Conservation (phyloP, 2,888 invertebrate genomes). For the Thelaira solivaga region DNA sequence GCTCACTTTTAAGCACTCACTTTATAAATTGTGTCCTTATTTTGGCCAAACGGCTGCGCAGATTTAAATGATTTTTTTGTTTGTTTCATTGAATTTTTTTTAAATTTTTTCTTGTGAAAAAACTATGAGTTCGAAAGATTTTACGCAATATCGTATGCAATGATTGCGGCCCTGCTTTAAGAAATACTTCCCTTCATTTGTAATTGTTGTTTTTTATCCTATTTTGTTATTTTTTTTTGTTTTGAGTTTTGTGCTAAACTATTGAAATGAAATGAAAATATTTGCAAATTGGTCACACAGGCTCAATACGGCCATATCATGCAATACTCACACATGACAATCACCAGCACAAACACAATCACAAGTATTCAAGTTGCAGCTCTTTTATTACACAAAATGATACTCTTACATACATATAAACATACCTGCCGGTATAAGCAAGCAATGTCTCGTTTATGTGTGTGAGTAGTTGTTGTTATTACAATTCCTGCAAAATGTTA, state of each 20-base stretch:
- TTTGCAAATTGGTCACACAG: constrained; percentile 72
- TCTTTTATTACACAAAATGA: background rate
- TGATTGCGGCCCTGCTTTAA: too few relatives aligned
- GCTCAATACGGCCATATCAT: constrained; percentile 46
- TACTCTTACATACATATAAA: background rate
- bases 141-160: too few relatives aligned
- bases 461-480: background rate
- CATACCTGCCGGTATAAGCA: too few relatives aligned
- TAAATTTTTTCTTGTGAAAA: too few relatives aligned
- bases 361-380: background rate
- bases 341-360: background rate
- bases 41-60: too few relatives aligned
- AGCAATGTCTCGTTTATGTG: constrained; percentile 1
- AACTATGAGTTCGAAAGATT: too few relatives aligned
- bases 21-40: too few relatives aligned
- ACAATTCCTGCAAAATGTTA: background rate
- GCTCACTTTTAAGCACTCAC: too few relatives aligned
- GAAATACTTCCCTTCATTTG: too few relatives aligned
- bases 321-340: constrained; percentile 1
- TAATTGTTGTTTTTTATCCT: too few relatives aligned
- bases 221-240: background rate
- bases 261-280: constrained; percentile 72
- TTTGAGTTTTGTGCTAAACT: background rate
- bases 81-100: too few relatives aligned
- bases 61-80: too few relatives aligned